Base-by-base conservation (phyloP, 2,888 invertebrate species). In the Acanthopleura granulata region DNA sequence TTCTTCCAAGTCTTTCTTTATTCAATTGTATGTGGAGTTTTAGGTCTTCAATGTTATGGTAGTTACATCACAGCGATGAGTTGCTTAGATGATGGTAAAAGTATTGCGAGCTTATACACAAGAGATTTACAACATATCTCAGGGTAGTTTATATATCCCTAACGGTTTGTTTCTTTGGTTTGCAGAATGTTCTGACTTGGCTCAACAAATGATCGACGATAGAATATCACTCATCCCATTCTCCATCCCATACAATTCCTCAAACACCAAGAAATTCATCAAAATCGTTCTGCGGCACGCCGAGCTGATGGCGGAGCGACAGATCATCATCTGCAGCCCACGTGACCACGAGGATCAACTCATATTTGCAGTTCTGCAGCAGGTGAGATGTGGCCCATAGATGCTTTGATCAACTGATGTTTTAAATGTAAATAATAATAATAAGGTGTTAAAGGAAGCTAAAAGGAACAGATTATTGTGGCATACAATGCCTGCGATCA, bases 311-410 rank as follows among this genome's bases (percentile, higher is more conserved):
- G 77, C 80, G 57, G 84, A 85, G 74, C 81, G 72, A 22, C 78
- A 78, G n/a, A 79, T 86, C n/a, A 76, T 87, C 25, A 79, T 86
- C 18, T 87, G 87, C 74, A 87, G 87, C 74, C 86, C 87, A 0
- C 73, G 86, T 11, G 87, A 87, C 50, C 76, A 80, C 12, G 77
- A 78, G 51, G 83, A 87, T 70, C 77, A 81, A 0, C 80, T 87
- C 1, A 85, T 84, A n/a, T 76, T 82, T 49, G 77, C 77, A 0
- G 80, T 86, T 12, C 76, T 86, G 57, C 74, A 78, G 15, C 79
- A 81, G 83, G 86, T 84, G 75, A 29, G 57, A 22, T 49, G n/a
- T n/a, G n/a, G n/a, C n/a, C n/a, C n/a, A n/a, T n/a, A 72, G 25
- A 30, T 51, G 18, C 18, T 51, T 14, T 51, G 51, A 51, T 51